These are phyloP conservation scores for Cyprinodon variegatus DNA, from an alignment of 2,113 vertebrate genomes.

Conservation along the genomic window DNA sequence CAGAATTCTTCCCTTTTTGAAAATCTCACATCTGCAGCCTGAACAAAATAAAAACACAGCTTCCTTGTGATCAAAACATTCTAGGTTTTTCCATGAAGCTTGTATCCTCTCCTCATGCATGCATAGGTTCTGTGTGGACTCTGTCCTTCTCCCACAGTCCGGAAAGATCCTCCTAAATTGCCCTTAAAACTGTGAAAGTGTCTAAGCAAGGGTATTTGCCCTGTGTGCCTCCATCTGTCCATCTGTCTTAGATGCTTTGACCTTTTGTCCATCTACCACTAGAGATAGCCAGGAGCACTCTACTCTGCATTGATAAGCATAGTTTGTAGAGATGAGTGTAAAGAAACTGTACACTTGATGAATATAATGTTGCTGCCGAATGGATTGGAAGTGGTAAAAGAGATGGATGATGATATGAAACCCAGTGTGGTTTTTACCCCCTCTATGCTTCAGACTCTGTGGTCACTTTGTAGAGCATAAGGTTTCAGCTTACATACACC, in stretches of 20 bases:
- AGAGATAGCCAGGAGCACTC: not conserved
- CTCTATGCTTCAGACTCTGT: not conserved
- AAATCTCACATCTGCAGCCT: too few species aligned
- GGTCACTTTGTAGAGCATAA: not conserved
- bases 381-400: not conserved
- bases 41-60: too few species aligned
- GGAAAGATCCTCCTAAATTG: too few species aligned
- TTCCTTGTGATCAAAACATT: too few species aligned
- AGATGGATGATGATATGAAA: not conserved
- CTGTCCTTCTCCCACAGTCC: too few species aligned
- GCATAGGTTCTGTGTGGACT: too few species aligned
- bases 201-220: too few species aligned
- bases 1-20: too few species aligned
- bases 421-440: not conserved
- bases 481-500: conserved; percentile 16
- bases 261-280: not conserved
- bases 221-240: too few species aligned
- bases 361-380: not conserved
- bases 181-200: too few species aligned
- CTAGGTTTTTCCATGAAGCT: too few species aligned
- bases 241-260: not conserved
- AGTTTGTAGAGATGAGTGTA: not conserved
- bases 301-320: not conserved
- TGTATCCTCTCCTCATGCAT: too few species aligned
- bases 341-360: not conserved